These are phyloP conservation scores for Macheiramphus alcinus DNA, from an alignment of 2,113 vertebrate genomes.

Conservation along the genomic window DNA sequence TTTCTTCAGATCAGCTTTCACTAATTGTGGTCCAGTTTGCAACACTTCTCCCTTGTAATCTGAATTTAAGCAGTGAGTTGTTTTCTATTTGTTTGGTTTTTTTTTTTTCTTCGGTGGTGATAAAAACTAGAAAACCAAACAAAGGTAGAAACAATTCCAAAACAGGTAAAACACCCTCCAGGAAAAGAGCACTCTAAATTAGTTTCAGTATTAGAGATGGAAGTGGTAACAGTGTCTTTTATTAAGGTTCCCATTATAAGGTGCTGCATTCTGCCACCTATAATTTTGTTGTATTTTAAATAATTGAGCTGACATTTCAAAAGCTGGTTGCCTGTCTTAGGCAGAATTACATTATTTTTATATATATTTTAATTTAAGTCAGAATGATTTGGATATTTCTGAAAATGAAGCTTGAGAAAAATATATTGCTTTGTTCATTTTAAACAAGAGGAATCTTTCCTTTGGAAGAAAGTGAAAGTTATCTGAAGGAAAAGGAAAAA, in stretches of 20 bases:
- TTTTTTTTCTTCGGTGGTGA: neutral
- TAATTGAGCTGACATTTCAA: slow-evolving; percentile 23
- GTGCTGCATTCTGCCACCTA: neutral
- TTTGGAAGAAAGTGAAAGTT: neutral
- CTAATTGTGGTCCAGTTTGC: neutral
- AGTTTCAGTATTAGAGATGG: neutral
- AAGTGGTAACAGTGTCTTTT: neutral
- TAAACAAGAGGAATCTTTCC: neutral
- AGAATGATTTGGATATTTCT: slow-evolving; percentile 12
- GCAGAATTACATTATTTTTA: neutral
- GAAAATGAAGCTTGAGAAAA: slow-evolving; percentile 7
- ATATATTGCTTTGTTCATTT: neutral
- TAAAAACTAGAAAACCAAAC: neutral
- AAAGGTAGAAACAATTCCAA: neutral
- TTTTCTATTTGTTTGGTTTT: neutral
- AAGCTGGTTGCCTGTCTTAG: neutral
- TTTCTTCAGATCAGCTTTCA: neutral
- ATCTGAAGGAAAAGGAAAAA: neutral
- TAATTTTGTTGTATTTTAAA: slow-evolving; percentile 42
- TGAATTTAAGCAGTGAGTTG: neutral
- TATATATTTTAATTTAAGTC: slow-evolving; percentile 12
- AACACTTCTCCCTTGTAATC: neutral
- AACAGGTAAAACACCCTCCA: neutral
- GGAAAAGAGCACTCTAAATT: neutral
- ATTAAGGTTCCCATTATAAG: neutral